phyloP scores from a whole-genome alignment of 2,113 vertebrate species.

The Melanerpes aurifrons region DNA sequence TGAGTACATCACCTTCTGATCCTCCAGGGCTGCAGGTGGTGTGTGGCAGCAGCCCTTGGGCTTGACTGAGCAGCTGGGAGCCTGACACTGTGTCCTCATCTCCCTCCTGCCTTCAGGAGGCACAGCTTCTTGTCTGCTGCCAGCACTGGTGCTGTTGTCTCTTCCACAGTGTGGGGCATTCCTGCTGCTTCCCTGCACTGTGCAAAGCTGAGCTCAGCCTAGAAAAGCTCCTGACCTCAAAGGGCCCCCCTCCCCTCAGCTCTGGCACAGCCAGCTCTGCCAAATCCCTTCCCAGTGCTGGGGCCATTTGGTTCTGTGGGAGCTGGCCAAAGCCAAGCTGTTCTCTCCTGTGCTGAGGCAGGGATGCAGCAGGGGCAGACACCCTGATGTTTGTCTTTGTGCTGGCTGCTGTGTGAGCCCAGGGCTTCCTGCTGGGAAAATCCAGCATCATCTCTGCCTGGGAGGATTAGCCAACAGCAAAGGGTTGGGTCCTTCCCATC shows the following conservation, averaged over 20 bases:
- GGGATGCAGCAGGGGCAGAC: neutral
- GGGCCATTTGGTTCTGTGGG: accelerated
- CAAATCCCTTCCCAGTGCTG: accelerated
- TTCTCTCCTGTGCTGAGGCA: neutral
- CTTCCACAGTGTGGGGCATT: accelerated
- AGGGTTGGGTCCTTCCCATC: neutral
- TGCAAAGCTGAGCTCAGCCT: neutral
- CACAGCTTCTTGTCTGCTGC: accelerated
- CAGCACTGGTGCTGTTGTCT: accelerated
- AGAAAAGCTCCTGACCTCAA: neutral
- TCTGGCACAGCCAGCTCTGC: neutral
- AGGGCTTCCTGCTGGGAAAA: constrained; percentile 30
- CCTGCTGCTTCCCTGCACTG: neutral
- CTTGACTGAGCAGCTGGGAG: neutral
- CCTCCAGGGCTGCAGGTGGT: neutral
- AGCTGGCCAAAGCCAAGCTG: neutral
- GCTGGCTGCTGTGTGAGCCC: accelerated
- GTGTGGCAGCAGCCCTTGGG: neutral
- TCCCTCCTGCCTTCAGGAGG: neutral
- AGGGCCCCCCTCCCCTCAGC: accelerated
- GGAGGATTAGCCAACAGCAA: neutral
- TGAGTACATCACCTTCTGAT: accelerated
- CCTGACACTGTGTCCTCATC: neutral
- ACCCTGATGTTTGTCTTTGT: neutral
- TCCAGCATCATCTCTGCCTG: neutral